These are phyloP conservation scores for Belonocnema kinseyi DNA, from an alignment of 1,140 invertebrate genomes.

Conservation along the genomic window DNA sequence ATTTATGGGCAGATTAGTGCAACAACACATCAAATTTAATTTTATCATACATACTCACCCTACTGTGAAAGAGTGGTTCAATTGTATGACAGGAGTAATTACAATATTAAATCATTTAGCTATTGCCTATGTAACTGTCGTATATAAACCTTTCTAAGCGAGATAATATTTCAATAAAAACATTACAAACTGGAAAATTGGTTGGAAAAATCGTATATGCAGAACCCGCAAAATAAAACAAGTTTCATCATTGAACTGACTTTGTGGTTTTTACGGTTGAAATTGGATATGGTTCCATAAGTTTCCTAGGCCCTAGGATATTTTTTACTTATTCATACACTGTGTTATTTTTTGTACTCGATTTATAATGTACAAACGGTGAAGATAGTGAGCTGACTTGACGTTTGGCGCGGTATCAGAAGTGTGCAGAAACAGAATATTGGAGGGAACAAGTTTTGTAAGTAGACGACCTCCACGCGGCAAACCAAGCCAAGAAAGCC, in stretches of 20 bases:
- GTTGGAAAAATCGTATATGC: slow-evolving; percentile 7
- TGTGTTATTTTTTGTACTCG: background rate
- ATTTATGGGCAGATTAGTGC: background rate
- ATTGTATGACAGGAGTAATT: slow-evolving; percentile 25
- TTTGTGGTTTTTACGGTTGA: background rate
- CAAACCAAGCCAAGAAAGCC: slow-evolving; percentile 50
- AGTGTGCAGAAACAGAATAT: background rate
- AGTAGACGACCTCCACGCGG: slow-evolving; percentile 66
- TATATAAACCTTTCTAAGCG: slow-evolving; percentile 19
- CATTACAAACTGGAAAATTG: slow-evolving; percentile 1
- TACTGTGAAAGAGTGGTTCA: background rate
- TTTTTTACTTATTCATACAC: background rate
- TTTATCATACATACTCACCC: background rate
- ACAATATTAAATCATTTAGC: slow-evolving; percentile 21
- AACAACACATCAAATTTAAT: background rate
- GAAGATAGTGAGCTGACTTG: background rate
- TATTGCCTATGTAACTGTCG: background rate
- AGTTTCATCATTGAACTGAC: slow-evolving; percentile 25
- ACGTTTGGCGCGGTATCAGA: background rate
- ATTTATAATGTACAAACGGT: background rate
- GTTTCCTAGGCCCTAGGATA: background rate
- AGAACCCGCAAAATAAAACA: slow-evolving; percentile 3
- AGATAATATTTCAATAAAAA: slow-evolving; percentile 28
- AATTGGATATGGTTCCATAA: background rate
- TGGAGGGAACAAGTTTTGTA: slow-evolving; percentile 63